Evolutionary conservation across 1,140 invertebrate genomes (phyloP).

Genomic region (Polypedilum pembai): DNA sequence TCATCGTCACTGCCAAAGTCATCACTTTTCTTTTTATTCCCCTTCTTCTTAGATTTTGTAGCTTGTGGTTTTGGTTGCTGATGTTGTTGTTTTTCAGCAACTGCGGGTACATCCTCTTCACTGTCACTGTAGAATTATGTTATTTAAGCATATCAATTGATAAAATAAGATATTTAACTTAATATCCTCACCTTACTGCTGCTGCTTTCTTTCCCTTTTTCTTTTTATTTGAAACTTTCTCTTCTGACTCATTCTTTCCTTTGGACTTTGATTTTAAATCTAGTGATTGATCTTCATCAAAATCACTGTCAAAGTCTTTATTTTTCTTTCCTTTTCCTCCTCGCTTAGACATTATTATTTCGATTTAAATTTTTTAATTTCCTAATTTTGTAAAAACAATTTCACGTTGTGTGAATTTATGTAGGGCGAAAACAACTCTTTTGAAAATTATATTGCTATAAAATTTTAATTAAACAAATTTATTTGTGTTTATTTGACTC

Average conservation of each 20-base stretch:
- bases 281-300: neutral
- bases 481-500: too few species aligned
- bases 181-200: neutral
- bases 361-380: neutral
- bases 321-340: constrained; percentile 5
- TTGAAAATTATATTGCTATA: neutral
- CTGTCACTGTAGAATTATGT: neutral
- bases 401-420: neutral
- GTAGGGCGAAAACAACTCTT: neutral
- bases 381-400: neutral
- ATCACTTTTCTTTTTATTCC: constrained; percentile 53
- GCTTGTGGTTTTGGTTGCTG: neutral
- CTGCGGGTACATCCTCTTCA: neutral
- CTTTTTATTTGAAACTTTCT: neutral
- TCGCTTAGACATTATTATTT: neutral
- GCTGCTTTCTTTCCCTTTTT: neutral
- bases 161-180: neutral
- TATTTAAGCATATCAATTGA: neutral
- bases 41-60: constrained; percentile 45
- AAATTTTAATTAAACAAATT: too few species aligned
- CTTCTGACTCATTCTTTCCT: neutral
- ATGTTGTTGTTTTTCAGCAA: neutral
- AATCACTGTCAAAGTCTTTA: neutral
- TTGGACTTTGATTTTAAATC: neutral
- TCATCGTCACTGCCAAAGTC: constrained; percentile 52